Evolutionary conservation across 2,113 vertebrate genomes (phyloP).

Genomic region (Sinosuthora webbiana): DNA sequence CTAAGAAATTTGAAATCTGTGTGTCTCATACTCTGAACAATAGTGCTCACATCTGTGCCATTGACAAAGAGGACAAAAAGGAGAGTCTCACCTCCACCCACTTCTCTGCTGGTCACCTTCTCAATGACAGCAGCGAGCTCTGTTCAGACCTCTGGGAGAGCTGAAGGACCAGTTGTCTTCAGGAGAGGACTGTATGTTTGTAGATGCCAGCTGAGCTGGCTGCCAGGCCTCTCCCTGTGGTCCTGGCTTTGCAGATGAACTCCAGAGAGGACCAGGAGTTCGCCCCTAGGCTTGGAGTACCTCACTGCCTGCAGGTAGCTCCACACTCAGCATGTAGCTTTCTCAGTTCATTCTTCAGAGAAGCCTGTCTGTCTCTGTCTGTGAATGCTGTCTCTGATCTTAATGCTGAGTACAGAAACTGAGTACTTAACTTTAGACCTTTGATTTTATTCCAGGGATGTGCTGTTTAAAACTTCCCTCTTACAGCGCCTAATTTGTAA

Average conservation of each 20-base stretch:
- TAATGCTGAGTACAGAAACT: not conserved
- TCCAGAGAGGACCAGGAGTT: not conserved
- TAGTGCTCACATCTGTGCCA: not conserved
- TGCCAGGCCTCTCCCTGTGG: not conserved
- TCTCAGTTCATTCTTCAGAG: not conserved
- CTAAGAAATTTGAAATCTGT: not conserved
- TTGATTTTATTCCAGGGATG: constrained; percentile 27
- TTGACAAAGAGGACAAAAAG: not conserved
- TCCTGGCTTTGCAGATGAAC: not conserved
- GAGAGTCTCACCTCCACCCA: not conserved
- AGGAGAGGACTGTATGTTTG: not conserved
- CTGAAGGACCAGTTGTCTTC: not conserved
- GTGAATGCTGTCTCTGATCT: not conserved
- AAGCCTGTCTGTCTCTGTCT: not conserved
- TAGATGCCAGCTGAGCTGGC: not conserved
- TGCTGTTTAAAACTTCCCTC: not conserved
- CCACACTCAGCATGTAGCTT: not conserved
- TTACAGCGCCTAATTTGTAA: constrained; percentile 12
- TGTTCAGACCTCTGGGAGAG: not conserved
- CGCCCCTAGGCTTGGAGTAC: not conserved
- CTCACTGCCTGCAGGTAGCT: not conserved
- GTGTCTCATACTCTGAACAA: not conserved
- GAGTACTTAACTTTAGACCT: not conserved
- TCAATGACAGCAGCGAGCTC: not conserved
- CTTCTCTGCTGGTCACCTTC: not conserved